Evolutionary conservation across 1,140 invertebrate genomes (phyloP).

Genomic region (Papilio machaon): DNA sequence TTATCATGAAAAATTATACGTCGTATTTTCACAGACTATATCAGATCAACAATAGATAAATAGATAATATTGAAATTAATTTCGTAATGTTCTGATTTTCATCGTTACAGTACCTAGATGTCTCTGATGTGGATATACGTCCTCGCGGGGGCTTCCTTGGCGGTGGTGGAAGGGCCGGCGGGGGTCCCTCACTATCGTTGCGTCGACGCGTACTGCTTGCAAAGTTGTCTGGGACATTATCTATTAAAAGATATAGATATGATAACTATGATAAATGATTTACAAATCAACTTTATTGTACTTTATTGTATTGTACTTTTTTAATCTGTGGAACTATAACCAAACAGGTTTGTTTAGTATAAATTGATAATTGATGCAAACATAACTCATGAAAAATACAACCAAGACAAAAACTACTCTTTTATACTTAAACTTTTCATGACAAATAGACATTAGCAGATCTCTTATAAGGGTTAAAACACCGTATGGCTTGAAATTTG

Average conservation of each 20-base stretch:
- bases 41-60: not conserved
- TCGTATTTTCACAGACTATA: not conserved
- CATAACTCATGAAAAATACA: not conserved
- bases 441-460: no score
- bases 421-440: no score
- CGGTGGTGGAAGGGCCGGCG: constrained; percentile 76
- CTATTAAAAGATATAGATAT: constrained; percentile 52
- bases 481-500: no score
- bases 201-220: constrained; percentile 60
- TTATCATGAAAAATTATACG: constrained; percentile 6
- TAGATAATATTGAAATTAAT: not conserved
- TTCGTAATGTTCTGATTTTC: not conserved
- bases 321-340: not conserved
- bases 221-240: constrained; percentile 67
- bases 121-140: constrained; percentile 60
- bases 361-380: not conserved
- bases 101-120: constrained; percentile 53
- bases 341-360: not conserved
- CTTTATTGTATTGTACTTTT: constrained; percentile 42
- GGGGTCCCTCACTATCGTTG: constrained; percentile 68
- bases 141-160: constrained; percentile 80
- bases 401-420: not conserved
- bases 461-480: no score
- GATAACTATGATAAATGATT: constrained; percentile 45
- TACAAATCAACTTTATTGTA: constrained; percentile 21